These are phyloP conservation scores for Lycia hirtaria DNA, from an alignment of 2,888 invertebrate species.

Conservation along the genomic window DNA sequence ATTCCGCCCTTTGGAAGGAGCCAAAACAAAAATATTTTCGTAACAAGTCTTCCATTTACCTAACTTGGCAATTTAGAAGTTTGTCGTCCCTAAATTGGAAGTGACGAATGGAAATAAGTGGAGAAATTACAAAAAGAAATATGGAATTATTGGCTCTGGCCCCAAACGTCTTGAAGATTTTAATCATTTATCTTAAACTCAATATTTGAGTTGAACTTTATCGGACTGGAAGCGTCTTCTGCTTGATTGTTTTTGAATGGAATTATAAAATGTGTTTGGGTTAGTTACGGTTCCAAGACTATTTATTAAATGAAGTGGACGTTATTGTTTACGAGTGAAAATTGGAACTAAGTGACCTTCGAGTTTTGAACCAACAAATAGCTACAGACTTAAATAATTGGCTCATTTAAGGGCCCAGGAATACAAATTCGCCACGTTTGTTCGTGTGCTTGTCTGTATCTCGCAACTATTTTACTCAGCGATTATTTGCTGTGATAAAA, in stretches of 20 bases:
- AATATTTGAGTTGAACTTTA: conserved; percentile 12
- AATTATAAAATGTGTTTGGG: conserved; percentile 4
- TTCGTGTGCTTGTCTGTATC: too few relatives aligned
- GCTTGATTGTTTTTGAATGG: conserved; percentile 1
- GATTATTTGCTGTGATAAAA: too few relatives aligned
- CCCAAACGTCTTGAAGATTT: conserved; percentile 21
- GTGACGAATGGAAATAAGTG: conserved; percentile 26
- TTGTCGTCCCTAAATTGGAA: conserved; percentile 29
- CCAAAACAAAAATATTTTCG: conserved; percentile 33
- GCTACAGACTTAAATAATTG: too few relatives aligned
- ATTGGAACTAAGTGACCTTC: too few relatives aligned
- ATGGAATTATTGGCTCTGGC: conserved; percentile 25
- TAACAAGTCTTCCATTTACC: conserved; percentile 20
- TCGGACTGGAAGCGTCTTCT: neutral
- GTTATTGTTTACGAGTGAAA: too few relatives aligned
- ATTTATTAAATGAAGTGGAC: neutral
- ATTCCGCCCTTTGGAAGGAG: conserved; percentile 15
- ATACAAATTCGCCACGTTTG: too few relatives aligned
- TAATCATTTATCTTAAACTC: conserved; percentile 12
- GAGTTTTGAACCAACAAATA: too few relatives aligned
- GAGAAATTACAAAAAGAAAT: conserved; percentile 31
- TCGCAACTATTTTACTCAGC: too few relatives aligned
- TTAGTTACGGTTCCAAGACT: conserved; percentile 6
- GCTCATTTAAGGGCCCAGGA: too few relatives aligned
- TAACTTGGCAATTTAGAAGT: conserved; percentile 37